Evolutionary conservation across 2,888 invertebrate genomes (phyloP).

Genomic region (Drosophila birchii): DNA sequence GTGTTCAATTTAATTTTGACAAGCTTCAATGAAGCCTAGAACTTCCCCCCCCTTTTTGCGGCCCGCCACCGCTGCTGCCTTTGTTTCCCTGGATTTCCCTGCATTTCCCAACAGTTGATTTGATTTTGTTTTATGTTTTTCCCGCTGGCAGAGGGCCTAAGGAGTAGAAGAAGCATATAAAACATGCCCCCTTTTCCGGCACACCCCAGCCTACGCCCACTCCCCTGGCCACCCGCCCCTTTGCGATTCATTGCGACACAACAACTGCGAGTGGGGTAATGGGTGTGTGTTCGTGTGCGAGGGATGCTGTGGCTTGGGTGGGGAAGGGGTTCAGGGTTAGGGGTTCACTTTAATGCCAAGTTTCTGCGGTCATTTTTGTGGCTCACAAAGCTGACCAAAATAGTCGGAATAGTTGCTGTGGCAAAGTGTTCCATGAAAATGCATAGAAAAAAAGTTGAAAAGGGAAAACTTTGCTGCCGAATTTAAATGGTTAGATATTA

Average conservation of each 20-base stretch:
- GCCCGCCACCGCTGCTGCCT: background rate
- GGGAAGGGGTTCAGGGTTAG: constrained; percentile 7
- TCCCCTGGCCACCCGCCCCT: constrained; percentile 23
- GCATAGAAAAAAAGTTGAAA: background rate
- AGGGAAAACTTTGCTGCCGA: background rate
- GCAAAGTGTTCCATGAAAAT: constrained; percentile 10
- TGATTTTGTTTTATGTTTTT: constrained; percentile 78
- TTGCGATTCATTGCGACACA: constrained; percentile 44
- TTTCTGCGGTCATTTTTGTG: constrained; percentile 72
- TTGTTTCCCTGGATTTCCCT: constrained; percentile 36
- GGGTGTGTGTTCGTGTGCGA: constrained; percentile 23
- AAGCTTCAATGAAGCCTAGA: constrained; percentile 81
- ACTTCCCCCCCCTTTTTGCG: constrained; percentile 3
- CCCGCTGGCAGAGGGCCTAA: constrained; percentile 59
- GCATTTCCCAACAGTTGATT: constrained; percentile 66
- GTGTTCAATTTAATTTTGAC: constrained; percentile 85
- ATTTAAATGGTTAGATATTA: background rate
- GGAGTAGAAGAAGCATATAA: constrained; percentile 43
- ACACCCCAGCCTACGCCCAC: constrained; percentile 5
- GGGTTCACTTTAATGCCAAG: constrained; percentile 21
- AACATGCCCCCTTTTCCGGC: constrained; percentile 22
- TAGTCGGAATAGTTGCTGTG: constrained; percentile 24
- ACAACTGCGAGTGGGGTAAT: constrained; percentile 46
- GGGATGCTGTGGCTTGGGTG: background rate
- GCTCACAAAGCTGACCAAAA: constrained; percentile 44